Base-by-base conservation (phyloP, 2,113 vertebrate species). In the Capricornis sumatraensis region DNA sequence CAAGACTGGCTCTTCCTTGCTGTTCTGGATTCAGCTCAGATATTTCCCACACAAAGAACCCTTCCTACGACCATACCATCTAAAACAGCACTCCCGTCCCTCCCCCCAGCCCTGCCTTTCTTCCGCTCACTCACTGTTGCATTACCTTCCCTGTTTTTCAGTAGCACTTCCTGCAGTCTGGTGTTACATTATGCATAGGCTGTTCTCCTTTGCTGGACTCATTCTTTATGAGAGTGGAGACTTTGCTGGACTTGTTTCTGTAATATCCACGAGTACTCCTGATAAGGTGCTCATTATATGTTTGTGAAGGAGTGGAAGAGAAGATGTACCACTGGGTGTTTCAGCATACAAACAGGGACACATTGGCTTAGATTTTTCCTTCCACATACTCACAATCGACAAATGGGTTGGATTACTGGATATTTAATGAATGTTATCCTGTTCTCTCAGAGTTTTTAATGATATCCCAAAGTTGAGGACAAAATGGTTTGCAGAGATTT, bases 31-130 rank as follows among this genome's bases (percentile, higher is more conserved):
- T 74, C 52, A 55, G 30, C 21, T 95, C 33, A 85, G 25, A 43
- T 52, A 10, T n/a, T 89, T 86, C 15, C 52, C 89, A 13, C 5
- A 6, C 16, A 16, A 55, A 82, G n/a, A 67, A 40, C 7, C 13
- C 2, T 88, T 79, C 43, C 27, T 16, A 7, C 7, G 19, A 10
- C 19, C 30, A 43, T 27, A 78, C 30, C n/a, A 0, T 55, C 25
- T 27, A 28, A 76, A 58, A 3, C n/a, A n/a, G 1, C 12, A 50
- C 55, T 25, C 12, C 36, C 1, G 23, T 27, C 21, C 58, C 45
- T 5, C 1, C 1, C 1, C 25, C 2, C 27, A 10, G 0, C 28
- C 28, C 25, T 2, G 2, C n/a, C 60, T 4, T 23, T 47, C 5
- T 43, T 5, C 84, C 47, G 1, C n/a, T 58, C 74, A 28, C n/a